phyloP scores from a whole-genome alignment of 2,888 invertebrate species.

The Amphipyra tragopoginis region DNA sequence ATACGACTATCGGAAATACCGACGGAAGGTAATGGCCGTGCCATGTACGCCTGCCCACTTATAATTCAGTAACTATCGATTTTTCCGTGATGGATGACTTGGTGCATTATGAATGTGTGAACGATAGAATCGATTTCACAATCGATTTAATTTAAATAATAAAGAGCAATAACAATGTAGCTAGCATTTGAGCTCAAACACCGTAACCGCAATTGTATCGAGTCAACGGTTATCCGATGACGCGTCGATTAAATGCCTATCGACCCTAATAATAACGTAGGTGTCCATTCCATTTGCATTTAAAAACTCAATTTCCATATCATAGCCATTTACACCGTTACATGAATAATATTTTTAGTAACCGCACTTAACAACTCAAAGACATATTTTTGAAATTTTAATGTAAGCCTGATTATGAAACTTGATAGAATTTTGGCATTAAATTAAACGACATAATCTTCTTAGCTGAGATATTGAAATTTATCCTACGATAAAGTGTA shows the following conservation, averaged over 20 bases:
- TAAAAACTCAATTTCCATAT: conserved; percentile 48
- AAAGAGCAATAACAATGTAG: conserved; percentile 53
- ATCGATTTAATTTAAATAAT: conserved; percentile 60
- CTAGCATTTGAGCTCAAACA: conserved; percentile 43
- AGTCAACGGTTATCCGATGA: conserved; percentile 51
- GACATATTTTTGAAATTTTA: conserved; percentile 7
- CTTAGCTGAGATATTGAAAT: conserved; percentile 39
- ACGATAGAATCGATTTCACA: conserved; percentile 51
- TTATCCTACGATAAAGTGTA: conserved; percentile 44
- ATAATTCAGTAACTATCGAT: conserved; percentile 48
- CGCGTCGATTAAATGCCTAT: conserved; percentile 42
- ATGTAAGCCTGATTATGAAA: conserved; percentile 20
- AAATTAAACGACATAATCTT: conserved; percentile 45
- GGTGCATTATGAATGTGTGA: conserved; percentile 47
- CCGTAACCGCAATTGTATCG: conserved; percentile 53
- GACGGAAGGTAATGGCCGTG: conserved; percentile 51
- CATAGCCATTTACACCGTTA: conserved; percentile 34
- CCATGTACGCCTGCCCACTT: conserved; percentile 45
- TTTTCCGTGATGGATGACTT: conserved; percentile 53
- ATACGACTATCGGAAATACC: conserved; percentile 67
- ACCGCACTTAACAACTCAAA: conserved; percentile 10
- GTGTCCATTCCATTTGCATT: conserved; percentile 57
- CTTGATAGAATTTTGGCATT: conserved; percentile 35
- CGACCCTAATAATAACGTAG: conserved; percentile 51
- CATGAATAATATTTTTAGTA: conserved; percentile 26